Conservation (phyloP, 2,888 invertebrate genomes). For the Xanthia togata region DNA sequence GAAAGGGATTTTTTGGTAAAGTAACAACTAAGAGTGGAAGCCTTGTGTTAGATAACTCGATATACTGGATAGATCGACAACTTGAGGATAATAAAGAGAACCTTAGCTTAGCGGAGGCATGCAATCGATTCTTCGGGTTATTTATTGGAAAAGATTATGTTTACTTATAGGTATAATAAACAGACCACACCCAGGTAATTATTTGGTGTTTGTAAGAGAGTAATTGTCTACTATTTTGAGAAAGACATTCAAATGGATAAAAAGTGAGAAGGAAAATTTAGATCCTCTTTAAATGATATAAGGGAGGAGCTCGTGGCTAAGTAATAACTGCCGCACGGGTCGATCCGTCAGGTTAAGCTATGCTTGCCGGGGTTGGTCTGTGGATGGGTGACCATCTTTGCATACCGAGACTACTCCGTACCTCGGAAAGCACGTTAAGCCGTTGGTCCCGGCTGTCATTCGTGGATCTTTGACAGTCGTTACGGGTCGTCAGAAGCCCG, state of each 20-base stretch:
- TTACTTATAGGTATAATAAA: constrained; percentile 11
- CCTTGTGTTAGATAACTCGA: constrained; percentile 15
- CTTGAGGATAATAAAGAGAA: constrained; percentile 44
- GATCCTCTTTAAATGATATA: not conserved
- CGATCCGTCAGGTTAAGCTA: too few relatives aligned
- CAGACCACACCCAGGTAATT: not conserved
- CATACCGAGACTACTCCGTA: too few relatives aligned
- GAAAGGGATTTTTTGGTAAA: not conserved
- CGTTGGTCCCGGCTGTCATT: too few relatives aligned
- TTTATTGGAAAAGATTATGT: constrained; percentile 40
- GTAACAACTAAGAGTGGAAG: constrained; percentile 3
- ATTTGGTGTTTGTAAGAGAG: not conserved
- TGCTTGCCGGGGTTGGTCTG: too few relatives aligned
- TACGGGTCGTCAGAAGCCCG: too few relatives aligned
- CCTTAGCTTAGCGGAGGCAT: constrained; percentile 3
- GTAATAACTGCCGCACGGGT: too few relatives aligned
- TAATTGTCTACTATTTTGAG: not conserved
- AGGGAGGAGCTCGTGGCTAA: too few relatives aligned
- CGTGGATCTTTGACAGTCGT: too few relatives aligned
- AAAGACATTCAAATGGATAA: not conserved
- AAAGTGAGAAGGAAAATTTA: not conserved
- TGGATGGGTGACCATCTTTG: too few relatives aligned
- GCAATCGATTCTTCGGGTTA: constrained; percentile 19
- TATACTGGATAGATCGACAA: constrained; percentile 29
- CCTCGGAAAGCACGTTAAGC: too few relatives aligned